A percentile compares a stretch with the other conserved stretches of the same genome.
Conservation (phyloP, 2,113 vertebrate genomes). For the Shinisaurus crocodilurus region DNA sequence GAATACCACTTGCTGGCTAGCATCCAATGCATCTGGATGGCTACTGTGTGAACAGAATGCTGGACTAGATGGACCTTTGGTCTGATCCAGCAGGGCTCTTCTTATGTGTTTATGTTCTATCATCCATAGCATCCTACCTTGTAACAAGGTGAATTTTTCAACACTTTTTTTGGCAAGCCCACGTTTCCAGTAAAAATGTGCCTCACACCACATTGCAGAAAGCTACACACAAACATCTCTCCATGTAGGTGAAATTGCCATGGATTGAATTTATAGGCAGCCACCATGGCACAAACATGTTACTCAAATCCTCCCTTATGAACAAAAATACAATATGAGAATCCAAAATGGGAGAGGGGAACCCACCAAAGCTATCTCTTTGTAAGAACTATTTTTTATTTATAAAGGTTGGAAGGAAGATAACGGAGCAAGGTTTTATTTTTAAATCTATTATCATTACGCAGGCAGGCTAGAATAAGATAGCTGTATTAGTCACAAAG, state of each 20-base stretch:
- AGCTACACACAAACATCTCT: neutral
- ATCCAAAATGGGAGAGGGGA: neutral
- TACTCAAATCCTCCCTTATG: neutral
- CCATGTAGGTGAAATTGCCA: neutral
- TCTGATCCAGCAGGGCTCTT: neutral
- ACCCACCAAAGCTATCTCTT: neutral
- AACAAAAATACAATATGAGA: neutral
- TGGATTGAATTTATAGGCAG: neutral
- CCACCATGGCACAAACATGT: neutral
- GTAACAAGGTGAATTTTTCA: neutral
- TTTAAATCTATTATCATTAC: slow-evolving; percentile 51
- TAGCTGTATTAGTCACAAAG: slow-evolving; percentile 57
- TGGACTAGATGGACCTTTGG: neutral
- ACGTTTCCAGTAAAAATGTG: neutral
- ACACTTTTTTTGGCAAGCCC: neutral
- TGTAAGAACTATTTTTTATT: slow-evolving; percentile 37
- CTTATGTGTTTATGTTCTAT: neutral
- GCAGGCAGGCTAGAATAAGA: slow-evolving; percentile 49
- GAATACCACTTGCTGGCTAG: neutral
- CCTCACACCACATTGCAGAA: neutral
- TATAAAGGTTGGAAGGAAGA: slow-evolving; percentile 21
- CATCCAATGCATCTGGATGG: neutral
- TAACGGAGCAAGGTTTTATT: slow-evolving; percentile 49
- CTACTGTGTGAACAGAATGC: neutral
- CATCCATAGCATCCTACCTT: neutral